Base-by-base conservation (phyloP, 2,888 invertebrate species). In the Chelonus formosanus region DNA sequence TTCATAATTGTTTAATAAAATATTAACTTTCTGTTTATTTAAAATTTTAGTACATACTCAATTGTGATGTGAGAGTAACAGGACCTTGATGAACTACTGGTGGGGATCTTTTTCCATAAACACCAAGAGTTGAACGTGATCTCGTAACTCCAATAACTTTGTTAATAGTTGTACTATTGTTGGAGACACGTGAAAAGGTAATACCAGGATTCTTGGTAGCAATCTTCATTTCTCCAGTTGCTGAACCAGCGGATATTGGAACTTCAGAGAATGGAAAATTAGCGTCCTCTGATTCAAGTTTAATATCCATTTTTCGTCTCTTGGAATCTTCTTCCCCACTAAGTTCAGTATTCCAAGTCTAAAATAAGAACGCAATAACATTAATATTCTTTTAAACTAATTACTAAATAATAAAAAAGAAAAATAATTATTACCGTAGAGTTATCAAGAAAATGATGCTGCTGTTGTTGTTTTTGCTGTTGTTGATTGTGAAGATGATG, bases 271-370 rank as follows among this genome's bases (percentile, higher is more conserved):
- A 91, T 72, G 89, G 86, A 84, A 90, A 92, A 81, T 90, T 89
- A 54, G 90, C 89, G 78, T 91, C 89, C 80, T 91, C 91, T 77
- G 90, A 89, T 84, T 92, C 91, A 76, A 90, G 82, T 85, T 92
- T 92, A 75, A 91, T 88, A 75, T 89, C 89, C 82, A 88, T 85
- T 81, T 89, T 89, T 77, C 86, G 87, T 76, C 88, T 86, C 81
- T 89, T 88, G 54, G 88, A 86, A 77, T 88, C 88, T 70, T 86
- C 79, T 78, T 87, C 87, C 63, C 83, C 84, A 60, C 79, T 79
- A 60, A 73, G 76, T 72, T 81, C 80, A 74, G 78, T 74, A 77
- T 80, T 82, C 81, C 82, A 82, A 67, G 75, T 76, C 80, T 82
- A 73, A 65, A 68, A 72, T 20, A n/a, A 58, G 1, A 61, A 67